These are phyloP conservation scores for Sciurus niger DNA, from an alignment of 2,113 vertebrate genomes.

Conservation along the genomic window DNA sequence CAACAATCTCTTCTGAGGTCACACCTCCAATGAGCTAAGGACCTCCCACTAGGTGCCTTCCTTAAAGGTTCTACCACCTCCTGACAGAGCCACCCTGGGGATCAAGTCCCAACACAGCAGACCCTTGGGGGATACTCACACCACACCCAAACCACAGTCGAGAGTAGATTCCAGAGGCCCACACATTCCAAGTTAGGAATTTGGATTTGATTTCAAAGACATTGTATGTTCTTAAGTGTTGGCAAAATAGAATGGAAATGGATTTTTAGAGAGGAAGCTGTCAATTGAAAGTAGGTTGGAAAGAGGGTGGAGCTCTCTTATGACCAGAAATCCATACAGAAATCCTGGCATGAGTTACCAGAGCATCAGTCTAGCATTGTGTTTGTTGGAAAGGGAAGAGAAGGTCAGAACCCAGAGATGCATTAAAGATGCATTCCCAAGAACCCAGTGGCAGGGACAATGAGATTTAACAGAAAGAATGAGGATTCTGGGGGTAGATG, in stretches of 20 bases:
- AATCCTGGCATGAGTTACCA: not conserved
- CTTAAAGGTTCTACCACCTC: not conserved
- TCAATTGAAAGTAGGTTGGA: not conserved
- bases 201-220: not conserved
- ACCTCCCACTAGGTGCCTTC: not conserved
- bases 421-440: not conserved
- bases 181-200: not conserved
- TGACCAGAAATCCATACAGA: not conserved
- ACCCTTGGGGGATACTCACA: too few species aligned
- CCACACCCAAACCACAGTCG: not conserved
- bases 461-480: not conserved
- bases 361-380: not conserved
- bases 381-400: not conserved
- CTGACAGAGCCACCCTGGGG: too few species aligned
- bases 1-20: not conserved
- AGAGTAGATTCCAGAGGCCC: not conserved
- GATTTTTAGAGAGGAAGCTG: conserved; percentile 2
- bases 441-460: not conserved
- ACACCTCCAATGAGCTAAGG: not conserved
- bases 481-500: not conserved
- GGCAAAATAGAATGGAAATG: not conserved
- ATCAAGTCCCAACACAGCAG: not conserved
- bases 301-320: not conserved
- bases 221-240: not conserved
- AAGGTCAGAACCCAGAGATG: not conserved